Evolutionary conservation across 2,888 invertebrate genomes (phyloP), one percentile per base, ranked within the genome.

Genomic region (Mythimna ferrago): DNA sequence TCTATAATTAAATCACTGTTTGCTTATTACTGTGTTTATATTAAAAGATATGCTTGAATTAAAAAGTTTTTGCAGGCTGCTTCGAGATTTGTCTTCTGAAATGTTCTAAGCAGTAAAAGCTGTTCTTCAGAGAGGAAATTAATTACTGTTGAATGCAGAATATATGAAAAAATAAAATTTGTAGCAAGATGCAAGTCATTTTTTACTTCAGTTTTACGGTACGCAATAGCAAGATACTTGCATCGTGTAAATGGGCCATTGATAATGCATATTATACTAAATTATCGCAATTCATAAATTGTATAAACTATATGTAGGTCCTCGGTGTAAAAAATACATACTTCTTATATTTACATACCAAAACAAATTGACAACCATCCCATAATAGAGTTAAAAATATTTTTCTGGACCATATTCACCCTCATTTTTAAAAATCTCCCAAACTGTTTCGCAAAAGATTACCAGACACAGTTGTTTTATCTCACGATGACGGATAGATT

Each of bases 281-380:
- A 61, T 65, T 58, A 79, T 75, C 75, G 65, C 66, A 71, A 61
- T 78, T 69, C 70, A 70, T 75, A 56, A 57, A 63, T 44, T 62
- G n/a, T 61, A 32, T 21, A 26, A 51, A 54, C 2, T 2, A 10
- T 35, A 65, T 3, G 5, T 32, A 70, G 58, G 66, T 70, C 56
- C 53, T 64, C 5, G 2, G 2, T 63, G 51, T 67, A 53, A 78
- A 74, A 75, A 11, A 48, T 53, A 61, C 41, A 53, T 38, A 51
- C 32, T 73, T 58, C 53, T 58, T 58, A 78, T 66, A 78, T 78
- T 63, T 78, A 73, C 56, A 78, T 44, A 26, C 10, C 21, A 53
- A 68, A 66, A 68, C 44, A 65, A 65, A 61, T 41, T 57, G 44
- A 56, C 41, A 65, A 76, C 41, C 14, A 56, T 72, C 63, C 35